A percentile compares a stretch with the other conserved stretches of the same genome.
Evolutionary conservation across 2,113 vertebrate genomes (phyloP).

Genomic region (Clarias magur): DNA sequence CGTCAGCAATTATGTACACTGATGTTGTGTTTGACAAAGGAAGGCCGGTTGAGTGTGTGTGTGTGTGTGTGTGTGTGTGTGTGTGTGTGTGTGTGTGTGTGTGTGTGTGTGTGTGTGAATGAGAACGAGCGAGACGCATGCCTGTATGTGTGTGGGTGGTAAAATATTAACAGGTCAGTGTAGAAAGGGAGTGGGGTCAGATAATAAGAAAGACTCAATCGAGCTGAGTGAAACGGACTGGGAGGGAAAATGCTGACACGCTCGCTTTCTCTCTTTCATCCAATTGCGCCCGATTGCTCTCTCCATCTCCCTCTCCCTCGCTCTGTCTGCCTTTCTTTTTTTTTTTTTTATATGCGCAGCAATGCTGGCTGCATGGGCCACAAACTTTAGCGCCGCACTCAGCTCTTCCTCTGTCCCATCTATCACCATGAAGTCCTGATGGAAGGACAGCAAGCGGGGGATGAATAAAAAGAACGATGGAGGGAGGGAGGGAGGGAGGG

Average conservation of each 20-base stretch:
- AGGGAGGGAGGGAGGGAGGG: constrained; percentile 28
- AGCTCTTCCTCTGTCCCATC: constrained; percentile 60
- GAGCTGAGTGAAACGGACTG: constrained; percentile 51
- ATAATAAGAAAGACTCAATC: constrained; percentile 60
- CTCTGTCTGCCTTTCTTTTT: neutral
- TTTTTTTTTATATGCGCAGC: constrained; percentile 60
- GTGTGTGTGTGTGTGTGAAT: neutral
- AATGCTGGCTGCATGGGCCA: constrained; percentile 68
- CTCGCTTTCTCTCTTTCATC: constrained; percentile 42
- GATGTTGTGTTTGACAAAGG: constrained; percentile 37
- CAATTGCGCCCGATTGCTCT: constrained; percentile 47
- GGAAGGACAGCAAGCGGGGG: constrained; percentile 48
- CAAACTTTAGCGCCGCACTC: constrained; percentile 70
- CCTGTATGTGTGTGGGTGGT: constrained; percentile 48
- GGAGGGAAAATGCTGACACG: constrained; percentile 56
- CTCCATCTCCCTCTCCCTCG: constrained; percentile 34
- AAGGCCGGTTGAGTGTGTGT: neutral
- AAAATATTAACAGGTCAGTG: constrained; percentile 57
- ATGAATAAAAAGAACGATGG: constrained; percentile 23
- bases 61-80: neutral
- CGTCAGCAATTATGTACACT: constrained; percentile 40
- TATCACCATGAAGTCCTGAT: constrained; percentile 65
- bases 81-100: constrained; percentile 20
- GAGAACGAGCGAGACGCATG: constrained; percentile 17
- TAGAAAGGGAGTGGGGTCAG: constrained; percentile 52